phyloP scores from a whole-genome alignment of 2,888 invertebrate genomes.

The Sepioteuthis lessoniana region DNA sequence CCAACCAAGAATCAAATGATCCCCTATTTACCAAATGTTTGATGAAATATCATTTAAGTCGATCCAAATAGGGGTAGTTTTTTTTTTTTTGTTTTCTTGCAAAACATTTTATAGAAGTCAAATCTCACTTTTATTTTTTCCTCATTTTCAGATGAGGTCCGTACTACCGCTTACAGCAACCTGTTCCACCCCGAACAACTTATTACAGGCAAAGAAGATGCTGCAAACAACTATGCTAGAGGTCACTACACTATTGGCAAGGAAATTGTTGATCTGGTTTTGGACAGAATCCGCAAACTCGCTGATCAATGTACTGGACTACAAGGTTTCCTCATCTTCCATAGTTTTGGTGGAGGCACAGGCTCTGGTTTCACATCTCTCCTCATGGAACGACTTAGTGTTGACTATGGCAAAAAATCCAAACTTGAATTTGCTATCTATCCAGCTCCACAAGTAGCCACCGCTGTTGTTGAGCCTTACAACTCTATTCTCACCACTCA shows the following conservation, averaged over 20 bases:
- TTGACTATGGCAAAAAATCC: constrained; percentile 86
- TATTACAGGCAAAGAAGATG: constrained; percentile 84
- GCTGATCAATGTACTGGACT: constrained; percentile 59
- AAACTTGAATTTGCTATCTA: constrained; percentile 92
- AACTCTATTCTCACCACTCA: constrained; percentile 96
- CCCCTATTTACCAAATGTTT: no score
- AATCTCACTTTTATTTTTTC: not conserved
- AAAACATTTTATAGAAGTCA: no score
- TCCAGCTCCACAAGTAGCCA: constrained; percentile 91
- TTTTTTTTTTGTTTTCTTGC: no score
- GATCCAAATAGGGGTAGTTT: no score
- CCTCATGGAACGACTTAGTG: constrained; percentile 88
- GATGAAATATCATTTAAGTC: no score
- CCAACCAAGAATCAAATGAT: no score
- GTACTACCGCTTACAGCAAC: constrained; percentile 70
- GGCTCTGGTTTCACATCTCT: constrained; percentile 86
- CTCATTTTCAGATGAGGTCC: constrained; percentile 59
- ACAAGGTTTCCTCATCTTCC: constrained; percentile 81
- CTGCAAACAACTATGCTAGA: constrained; percentile 89
- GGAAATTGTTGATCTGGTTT: constrained; percentile 83
- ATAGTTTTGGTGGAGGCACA: constrained; percentile 83
- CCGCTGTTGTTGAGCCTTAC: constrained; percentile 96
- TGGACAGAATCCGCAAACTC: constrained; percentile 82
- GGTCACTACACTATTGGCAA: constrained; percentile 85
- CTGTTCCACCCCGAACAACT: constrained; percentile 74